Evolutionary conservation across 2,888 invertebrate species (phyloP).

Genomic region (Neoitamus cyanurus): DNA sequence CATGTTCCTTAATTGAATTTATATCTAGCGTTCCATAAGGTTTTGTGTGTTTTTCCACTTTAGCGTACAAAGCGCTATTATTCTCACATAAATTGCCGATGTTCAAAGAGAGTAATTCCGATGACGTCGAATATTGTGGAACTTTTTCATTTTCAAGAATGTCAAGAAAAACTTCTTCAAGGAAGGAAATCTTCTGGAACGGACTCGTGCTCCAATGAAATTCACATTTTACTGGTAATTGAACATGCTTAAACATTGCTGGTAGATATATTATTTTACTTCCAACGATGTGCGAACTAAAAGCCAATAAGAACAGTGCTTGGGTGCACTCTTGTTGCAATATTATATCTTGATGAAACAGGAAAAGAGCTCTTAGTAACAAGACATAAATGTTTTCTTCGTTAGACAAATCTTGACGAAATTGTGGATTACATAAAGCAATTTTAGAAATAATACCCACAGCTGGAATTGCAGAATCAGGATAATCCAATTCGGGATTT

Average conservation of each 20-base stretch:
- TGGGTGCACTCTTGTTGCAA: slow-evolving; percentile 58
- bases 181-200: slow-evolving; percentile 2
- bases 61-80: not conserved
- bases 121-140: not conserved
- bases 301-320: slow-evolving; percentile 60
- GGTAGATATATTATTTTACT: slow-evolving; percentile 55
- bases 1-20: not conserved
- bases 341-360: slow-evolving; percentile 57
- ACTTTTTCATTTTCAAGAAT: not conserved
- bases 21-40: not conserved
- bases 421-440: slow-evolving; percentile 56
- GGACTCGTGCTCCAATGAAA: slow-evolving; percentile 47
- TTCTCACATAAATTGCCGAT: not conserved
- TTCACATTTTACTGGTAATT: slow-evolving; percentile 58
- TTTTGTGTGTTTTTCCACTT: not conserved
- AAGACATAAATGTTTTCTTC: slow-evolving; percentile 58
- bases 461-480: slow-evolving; percentile 58
- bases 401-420: slow-evolving; percentile 58
- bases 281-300: slow-evolving; percentile 54
- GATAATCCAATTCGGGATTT: slow-evolving; percentile 55
- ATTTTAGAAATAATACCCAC: slow-evolving; percentile 60
- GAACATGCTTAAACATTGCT: slow-evolving; percentile 53
- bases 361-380: slow-evolving; percentile 59
- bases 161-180: slow-evolving; percentile 48
- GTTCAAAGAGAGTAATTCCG: not conserved